phyloP scores from a whole-genome alignment of 2,113 vertebrate genomes.

The Bagarius yarrelli region DNA sequence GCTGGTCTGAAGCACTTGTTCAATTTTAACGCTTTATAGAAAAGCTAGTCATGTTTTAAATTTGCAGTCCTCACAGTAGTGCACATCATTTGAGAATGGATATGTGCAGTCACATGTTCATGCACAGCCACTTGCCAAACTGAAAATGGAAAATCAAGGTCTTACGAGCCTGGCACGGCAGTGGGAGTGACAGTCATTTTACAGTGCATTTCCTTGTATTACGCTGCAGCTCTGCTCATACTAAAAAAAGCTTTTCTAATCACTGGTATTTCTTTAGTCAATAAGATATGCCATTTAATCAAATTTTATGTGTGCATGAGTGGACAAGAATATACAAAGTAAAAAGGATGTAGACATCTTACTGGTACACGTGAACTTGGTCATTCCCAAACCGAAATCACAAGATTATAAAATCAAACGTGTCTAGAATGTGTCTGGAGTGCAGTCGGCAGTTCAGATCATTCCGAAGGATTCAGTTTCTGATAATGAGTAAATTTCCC shows the following conservation, averaged over 20 bases:
- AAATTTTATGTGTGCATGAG: neutral
- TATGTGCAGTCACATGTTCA: neutral
- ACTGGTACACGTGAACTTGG: too few species aligned
- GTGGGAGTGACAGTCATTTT: neutral
- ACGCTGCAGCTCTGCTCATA: neutral
- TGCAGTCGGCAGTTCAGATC: too few species aligned
- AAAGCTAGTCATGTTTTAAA: neutral
- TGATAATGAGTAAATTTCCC: too few species aligned
- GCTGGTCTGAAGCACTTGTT: neutral
- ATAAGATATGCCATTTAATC: neutral
- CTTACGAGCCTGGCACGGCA: neutral
- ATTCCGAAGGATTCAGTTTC: too few species aligned
- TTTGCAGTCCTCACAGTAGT: neutral
- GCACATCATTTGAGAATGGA: neutral
- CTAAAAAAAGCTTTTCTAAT: neutral
- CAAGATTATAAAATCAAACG: too few species aligned
- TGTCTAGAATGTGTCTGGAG: too few species aligned
- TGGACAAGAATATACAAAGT: neutral
- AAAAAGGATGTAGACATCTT: too few species aligned
- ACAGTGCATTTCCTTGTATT: neutral
- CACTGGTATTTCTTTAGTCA: neutral
- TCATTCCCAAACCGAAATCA: too few species aligned
- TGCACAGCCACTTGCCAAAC: neutral
- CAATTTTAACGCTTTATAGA: neutral
- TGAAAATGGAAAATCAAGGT: conserved; percentile 16